phyloP scores from a whole-genome alignment of 2,797 vertebrate species.

The Carduelis carduelis region DNA sequence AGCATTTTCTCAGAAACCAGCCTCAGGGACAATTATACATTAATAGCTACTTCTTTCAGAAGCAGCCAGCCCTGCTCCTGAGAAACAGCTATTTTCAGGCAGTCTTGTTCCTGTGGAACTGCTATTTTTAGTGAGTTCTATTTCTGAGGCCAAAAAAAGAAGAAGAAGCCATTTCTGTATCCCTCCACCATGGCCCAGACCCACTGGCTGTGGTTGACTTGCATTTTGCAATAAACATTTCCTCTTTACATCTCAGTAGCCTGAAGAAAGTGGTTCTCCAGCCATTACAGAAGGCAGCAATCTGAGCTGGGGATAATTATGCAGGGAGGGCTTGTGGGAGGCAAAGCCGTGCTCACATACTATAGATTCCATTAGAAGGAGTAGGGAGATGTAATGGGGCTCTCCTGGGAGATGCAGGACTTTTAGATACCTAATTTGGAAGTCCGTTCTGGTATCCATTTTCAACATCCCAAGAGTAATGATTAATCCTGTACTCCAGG shows the following conservation, averaged over 20 bases:
- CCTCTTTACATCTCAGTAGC: slow-evolving; percentile 23
- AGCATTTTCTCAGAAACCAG: slow-evolving; percentile 58
- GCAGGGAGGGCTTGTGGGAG: slow-evolving; percentile 37
- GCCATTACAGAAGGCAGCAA: slow-evolving; percentile 28
- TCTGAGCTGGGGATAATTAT: slow-evolving; percentile 44
- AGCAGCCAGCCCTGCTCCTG: slow-evolving; percentile 64
- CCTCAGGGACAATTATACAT: slow-evolving; percentile 72
- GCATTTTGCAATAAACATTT: slow-evolving; percentile 33
- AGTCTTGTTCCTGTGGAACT: slow-evolving; percentile 63
- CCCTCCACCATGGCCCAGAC: slow-evolving; percentile 57
- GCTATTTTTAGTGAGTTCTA: slow-evolving; percentile 73
- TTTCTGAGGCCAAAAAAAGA: slow-evolving; percentile 56
- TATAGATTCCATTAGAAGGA: slow-evolving; percentile 55
- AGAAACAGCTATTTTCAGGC: slow-evolving; percentile 73
- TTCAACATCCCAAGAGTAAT: slow-evolving; percentile 49
- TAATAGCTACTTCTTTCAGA: slow-evolving; percentile 72
- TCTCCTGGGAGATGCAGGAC: slow-evolving; percentile 60
- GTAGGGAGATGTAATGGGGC: slow-evolving; percentile 33
- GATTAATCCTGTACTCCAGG: slow-evolving; percentile 45
- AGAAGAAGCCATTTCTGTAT: slow-evolving; percentile 46
- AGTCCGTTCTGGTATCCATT: slow-evolving; percentile 64
- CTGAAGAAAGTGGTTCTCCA: slow-evolving; percentile 40
- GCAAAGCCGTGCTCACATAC: background rate
- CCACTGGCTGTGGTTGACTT: slow-evolving; percentile 52
- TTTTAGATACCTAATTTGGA: slow-evolving; percentile 71